These are phyloP conservation scores for Scomber scombrus DNA, from an alignment of 2,113 vertebrate genomes.

Conservation along the genomic window DNA sequence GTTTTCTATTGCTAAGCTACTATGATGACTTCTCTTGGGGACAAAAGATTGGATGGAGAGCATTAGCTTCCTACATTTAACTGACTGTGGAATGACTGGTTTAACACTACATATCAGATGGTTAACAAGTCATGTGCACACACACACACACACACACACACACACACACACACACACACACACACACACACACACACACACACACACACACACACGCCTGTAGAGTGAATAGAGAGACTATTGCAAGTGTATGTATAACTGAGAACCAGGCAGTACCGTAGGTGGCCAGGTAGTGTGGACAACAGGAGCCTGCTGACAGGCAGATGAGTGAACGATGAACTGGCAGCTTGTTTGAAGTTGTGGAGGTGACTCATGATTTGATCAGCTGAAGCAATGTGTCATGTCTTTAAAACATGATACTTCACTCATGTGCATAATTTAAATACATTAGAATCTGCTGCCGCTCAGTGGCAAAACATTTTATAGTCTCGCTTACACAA, in stretches of 20 bases:
- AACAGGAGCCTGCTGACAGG: conserved; percentile 6
- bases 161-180: too few relatives aligned
- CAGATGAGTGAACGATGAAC: conserved; percentile 34
- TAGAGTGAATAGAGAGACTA: not conserved
- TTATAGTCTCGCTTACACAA: not conserved
- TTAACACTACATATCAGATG: not conserved
- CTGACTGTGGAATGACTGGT: not conserved
- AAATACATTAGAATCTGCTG: conserved; percentile 46
- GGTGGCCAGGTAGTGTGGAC: not conserved
- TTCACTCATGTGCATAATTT: conserved; percentile 10
- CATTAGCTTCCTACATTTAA: not conserved
- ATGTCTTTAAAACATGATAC: not conserved
- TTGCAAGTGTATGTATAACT: not conserved
- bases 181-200: too few relatives aligned
- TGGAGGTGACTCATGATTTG: conserved; percentile 35
- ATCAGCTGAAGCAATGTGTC: conserved; percentile 16
- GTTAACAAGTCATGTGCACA: not conserved
- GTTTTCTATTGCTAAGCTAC: conserved; percentile 6
- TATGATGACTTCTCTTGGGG: not conserved
- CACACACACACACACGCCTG: not conserved
- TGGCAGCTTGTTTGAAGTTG: conserved; percentile 27
- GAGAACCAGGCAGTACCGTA: not conserved
- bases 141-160: too few relatives aligned
- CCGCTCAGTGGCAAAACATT: conserved; percentile 46
- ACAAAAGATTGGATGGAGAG: conserved; percentile 1